Evolutionary conservation across 2,797 vertebrate genomes (phyloP), one percentile per base, ranked within the genome.

Genomic region (Pangasius djambal): DNA sequence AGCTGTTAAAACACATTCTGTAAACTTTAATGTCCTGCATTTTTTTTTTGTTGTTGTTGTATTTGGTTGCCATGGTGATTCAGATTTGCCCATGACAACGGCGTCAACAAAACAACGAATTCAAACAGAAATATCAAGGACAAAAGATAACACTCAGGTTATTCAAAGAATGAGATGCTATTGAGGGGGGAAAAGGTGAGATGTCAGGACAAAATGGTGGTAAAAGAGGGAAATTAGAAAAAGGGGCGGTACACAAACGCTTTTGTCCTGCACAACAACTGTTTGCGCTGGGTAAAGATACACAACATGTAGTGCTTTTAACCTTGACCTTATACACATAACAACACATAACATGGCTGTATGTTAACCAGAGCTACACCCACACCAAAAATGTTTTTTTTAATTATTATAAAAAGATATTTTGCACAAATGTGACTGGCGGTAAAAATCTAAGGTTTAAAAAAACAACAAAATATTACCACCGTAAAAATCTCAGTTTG

Each of bases 61-160:
- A 63, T 63, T 59, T 22, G 37, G 87, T 91, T 87, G 48, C 87
- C 85, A 57, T 69, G 84, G 85, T 70, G 85, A 92, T 59, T 40
- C 18, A 48, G 86, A 86, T 81, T 65, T 65, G 57, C 25, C 67
- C 87, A 61, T 34, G 69, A 88, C 59, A 61, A 84, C 85, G 40
- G 44, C 31, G 31, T 59, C 70, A 87, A 86, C 50, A 72, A 31
- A 72, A 78, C 34, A 79, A 72, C 72, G 2, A 78, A 79, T 65
- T 91, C 44, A 87, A 82, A 85, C 78, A 65, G 61, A 50, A 83
- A 87, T 13, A 34, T 87, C 59, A 57, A 22, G 59, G 63, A 31
- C 31, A 31, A 44, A 31, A 70, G 63, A 15, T 55, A 84, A 87
- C 22, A 63, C 18, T 25, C 20, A 6, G 20, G 55, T n/a, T 40